These are phyloP conservation scores for Eremobia ochroleuca DNA, from an alignment of 2,888 invertebrate genomes.

Conservation along the genomic window DNA sequence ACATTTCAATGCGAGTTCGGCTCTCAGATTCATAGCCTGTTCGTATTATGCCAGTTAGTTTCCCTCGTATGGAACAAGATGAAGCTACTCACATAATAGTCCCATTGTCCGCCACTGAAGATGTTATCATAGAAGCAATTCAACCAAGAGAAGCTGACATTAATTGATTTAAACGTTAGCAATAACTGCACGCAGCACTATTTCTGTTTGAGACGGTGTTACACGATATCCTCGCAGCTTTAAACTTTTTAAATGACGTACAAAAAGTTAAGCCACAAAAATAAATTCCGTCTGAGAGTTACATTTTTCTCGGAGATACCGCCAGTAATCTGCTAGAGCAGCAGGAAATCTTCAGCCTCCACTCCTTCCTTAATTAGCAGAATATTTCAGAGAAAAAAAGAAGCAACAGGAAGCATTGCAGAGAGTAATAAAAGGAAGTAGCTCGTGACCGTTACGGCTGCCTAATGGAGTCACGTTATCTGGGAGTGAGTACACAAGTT, in stretches of 20 bases:
- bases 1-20: constrained; percentile 81
- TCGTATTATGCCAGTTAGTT: constrained; percentile 77
- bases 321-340: constrained; percentile 86
- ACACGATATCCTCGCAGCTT: constrained; percentile 62
- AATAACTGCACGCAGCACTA: constrained; percentile 50
- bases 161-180: constrained; percentile 75
- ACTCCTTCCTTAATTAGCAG: constrained; percentile 89
- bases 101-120: constrained; percentile 81
- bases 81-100: constrained; percentile 83
- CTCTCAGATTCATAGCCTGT: constrained; percentile 77
- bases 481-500: constrained; percentile 76
- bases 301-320: constrained; percentile 85
- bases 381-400: constrained; percentile 87
- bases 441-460: constrained; percentile 82
- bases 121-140: constrained; percentile 82
- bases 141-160: constrained; percentile 74
- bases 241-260: constrained; percentile 73
- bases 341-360: constrained; percentile 88
- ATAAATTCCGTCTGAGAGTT: constrained; percentile 78
- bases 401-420: constrained; percentile 85
- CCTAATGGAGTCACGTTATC: constrained; percentile 82
- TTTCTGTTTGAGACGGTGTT: constrained; percentile 54
- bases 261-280: constrained; percentile 81
- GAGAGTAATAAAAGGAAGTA: constrained; percentile 84
- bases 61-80: constrained; percentile 76